phyloP scores from a whole-genome alignment of 2,797 vertebrate genomes.

The Protosalanx chinensis region DNA sequence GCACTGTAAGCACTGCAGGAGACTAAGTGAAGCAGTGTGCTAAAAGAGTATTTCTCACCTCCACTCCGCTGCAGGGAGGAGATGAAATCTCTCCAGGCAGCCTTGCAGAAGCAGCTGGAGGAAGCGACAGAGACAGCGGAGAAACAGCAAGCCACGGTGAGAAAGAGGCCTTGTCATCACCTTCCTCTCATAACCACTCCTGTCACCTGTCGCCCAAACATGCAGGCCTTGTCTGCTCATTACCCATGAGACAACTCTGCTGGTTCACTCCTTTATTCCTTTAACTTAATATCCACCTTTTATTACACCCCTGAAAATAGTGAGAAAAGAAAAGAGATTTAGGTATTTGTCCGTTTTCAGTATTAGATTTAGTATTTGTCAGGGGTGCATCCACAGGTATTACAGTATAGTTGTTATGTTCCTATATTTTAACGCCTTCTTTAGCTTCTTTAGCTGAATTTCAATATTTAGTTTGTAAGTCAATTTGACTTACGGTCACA shows the following conservation, averaged over 20 bases:
- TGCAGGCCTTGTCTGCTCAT: constrained; percentile 49
- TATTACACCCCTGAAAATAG: constrained; percentile 15
- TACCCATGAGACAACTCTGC: constrained; percentile 46
- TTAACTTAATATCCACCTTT: constrained; percentile 48
- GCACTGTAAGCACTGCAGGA: neutral
- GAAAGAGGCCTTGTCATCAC: constrained; percentile 53
- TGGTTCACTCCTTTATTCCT: constrained; percentile 20
- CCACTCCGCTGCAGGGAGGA: constrained; percentile 82
- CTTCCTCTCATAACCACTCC: constrained; percentile 43
- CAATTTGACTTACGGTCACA: too few species aligned
- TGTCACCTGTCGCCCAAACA: constrained; percentile 60
- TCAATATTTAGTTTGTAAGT: too few species aligned
- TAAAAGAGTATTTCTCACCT: constrained; percentile 61
- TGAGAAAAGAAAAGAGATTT: constrained; percentile 7
- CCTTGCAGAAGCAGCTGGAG: constrained; percentile 95
- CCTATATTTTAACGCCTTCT: too few species aligned
- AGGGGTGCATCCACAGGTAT: too few species aligned
- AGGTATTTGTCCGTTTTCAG: too few species aligned
- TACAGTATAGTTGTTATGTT: too few species aligned
- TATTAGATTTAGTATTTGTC: too few species aligned
- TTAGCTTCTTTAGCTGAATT: too few species aligned
- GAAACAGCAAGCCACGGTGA: constrained; percentile 96
- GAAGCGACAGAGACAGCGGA: constrained; percentile 90
- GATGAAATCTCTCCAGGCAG: constrained; percentile 95
- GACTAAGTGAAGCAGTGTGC: constrained; percentile 23